Evolutionary conservation across 2,888 invertebrate genomes (phyloP), one percentile per base, ranked within the genome.

Genomic region (Salticus scenicus): DNA sequence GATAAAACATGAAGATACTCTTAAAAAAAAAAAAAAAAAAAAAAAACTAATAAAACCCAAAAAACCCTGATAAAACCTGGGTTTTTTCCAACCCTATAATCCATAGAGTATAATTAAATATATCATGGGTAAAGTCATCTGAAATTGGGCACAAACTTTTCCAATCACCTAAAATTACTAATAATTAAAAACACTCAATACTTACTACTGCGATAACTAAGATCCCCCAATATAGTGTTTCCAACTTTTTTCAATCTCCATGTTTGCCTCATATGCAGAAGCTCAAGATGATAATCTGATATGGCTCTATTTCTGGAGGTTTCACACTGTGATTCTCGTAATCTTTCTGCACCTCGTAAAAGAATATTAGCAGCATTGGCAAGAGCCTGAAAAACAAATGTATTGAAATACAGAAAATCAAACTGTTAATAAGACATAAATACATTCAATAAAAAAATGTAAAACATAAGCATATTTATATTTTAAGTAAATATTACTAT

Each of bases 241-340:
- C 97, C 97, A 0, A 97, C 97, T 92, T 98, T 98, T 90, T 98
- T 97, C n/a, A 98, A 92, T 69, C 98, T 93, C 98, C 98, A 98
- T 90, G 97, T 97, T 90, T 98, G 98, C 51, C 98, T 92, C 67
- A 98, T 92, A 83, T 96, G 93, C 31, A 98, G 91, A 77, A 98
- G 91, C 90, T 98, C 98, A 80, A 97, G 95, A 90, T 98, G 98
- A 90, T 98, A 98, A 91, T 98, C 98, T 0, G 95, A 94, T 88
- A 95, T 94, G 88, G 95, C 94, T 37, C 96, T 93, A 88, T 90
- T 89, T 10, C 89, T 73, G 20, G 90, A 89, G 17, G 94, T 93
- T 91, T 98, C 98, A 89, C 94, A 95, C 89, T 96, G 95, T 20
- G 94, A 94, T 87, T 94, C 95, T 88, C 95, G 93, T 67, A 98